A percentile compares a stretch with the other conserved stretches of the same genome.
Evolutionary conservation across 1,140 invertebrate species (phyloP).

Genomic region (Dufourea novaeangliae): DNA sequence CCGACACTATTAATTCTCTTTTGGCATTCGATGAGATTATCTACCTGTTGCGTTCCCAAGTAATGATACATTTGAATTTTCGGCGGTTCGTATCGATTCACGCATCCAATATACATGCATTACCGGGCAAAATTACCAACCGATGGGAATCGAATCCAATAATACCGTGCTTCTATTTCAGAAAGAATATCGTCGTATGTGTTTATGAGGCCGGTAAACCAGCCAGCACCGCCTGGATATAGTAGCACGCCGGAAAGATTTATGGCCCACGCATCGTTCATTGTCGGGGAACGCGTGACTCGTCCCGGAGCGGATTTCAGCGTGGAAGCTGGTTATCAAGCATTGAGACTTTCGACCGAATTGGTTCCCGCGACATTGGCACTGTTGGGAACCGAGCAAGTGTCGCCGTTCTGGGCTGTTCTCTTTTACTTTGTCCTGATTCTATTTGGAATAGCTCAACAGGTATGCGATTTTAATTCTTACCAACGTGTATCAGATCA

Average conservation of each 20-base stretch:
- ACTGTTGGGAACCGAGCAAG: constrained; percentile 85
- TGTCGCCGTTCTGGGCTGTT: constrained; percentile 93
- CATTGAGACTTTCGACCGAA: constrained; percentile 90
- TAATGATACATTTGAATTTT: too few species aligned
- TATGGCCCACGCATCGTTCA: constrained; percentile 87
- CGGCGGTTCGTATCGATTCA: too few species aligned
- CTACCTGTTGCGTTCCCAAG: too few species aligned
- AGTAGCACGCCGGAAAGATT: constrained; percentile 84
- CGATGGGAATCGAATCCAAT: neutral
- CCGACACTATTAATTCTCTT: too few species aligned
- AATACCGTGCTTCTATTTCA: constrained; percentile 72
- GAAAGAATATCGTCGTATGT: constrained; percentile 88
- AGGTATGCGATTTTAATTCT: constrained; percentile 76
- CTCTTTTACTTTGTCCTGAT: constrained; percentile 93
- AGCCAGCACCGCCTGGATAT: constrained; percentile 80
- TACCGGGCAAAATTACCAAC: too few species aligned
- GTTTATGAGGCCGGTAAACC: constrained; percentile 84
- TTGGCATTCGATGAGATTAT: too few species aligned
- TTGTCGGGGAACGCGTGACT: constrained; percentile 87
- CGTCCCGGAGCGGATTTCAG: constrained; percentile 82
- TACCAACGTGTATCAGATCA: neutral
- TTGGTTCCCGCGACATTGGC: constrained; percentile 92
- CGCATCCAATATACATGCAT: too few species aligned
- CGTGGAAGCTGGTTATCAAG: constrained; percentile 88
- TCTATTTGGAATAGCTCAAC: constrained; percentile 92